Evolutionary conservation across 2,888 invertebrate species (phyloP), one percentile per base, ranked within the genome.

Genomic region (Eupithecia insigniata): DNA sequence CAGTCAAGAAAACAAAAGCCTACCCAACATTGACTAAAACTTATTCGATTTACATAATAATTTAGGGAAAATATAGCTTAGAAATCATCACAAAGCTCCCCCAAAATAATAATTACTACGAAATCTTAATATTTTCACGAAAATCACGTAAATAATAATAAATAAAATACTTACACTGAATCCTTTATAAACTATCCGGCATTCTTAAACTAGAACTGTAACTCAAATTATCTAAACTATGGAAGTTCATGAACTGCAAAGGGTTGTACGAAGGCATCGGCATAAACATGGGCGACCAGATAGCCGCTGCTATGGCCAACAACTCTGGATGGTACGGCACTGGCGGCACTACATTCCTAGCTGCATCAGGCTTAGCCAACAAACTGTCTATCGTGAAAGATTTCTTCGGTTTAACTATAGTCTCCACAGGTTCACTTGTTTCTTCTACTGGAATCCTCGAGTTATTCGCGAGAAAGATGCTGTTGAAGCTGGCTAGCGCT

Each of bases 331-430:
- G 81, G 72, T 81, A 83, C 10, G 80, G 76, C 74, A 76, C 71
- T 43, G 78, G 66, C 36, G 78, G 78, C 8, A 67, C 75, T 73
- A 82, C 82, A 32, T 75, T 83, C 61, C 89, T 87, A 82, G 77
- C 85, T 73, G 77, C 80, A 51, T 78, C 79, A 61, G 75, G 70
- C 72, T 83, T 79, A 4, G 96, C 96, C 76, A 98, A 97, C 76
- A 98, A 95, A 90, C 97, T 97, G 87, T 98, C 98, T 81, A 98
- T 98, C 36, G 97, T 97, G 84, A 98, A 98, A 1, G 97, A 94
- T 76, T 96, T 95, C 83, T 96, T 96, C 43, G 95, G 95, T 75
- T 95, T 86, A 64, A 82, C 82, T 73, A 80, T 77, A 71, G 70
- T 72, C 32, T 60, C 71, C 69, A 71, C 67, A 78, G 69, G 76